These are phyloP conservation scores for Linepithema humile DNA, from an alignment of 1,140 invertebrate species.

Conservation along the genomic window DNA sequence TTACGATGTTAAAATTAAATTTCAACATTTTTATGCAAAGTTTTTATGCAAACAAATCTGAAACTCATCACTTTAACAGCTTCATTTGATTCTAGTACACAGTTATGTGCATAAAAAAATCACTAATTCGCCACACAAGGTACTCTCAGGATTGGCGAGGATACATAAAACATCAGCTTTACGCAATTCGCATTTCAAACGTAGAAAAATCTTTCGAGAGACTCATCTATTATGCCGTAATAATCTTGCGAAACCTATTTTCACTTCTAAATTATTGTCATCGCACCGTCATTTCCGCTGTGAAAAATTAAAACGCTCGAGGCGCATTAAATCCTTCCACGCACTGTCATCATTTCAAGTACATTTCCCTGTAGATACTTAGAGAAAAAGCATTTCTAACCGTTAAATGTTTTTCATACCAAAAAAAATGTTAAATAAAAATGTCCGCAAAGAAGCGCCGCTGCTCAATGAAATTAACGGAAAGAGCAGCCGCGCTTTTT, in stretches of 20 bases:
- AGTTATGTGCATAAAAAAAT: no score
- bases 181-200: no score
- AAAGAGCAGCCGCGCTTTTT: neutral
- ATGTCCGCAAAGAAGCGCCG: neutral
- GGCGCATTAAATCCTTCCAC: neutral
- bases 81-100: no score
- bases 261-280: conserved; percentile 36
- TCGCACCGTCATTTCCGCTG: neutral
- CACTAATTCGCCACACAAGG: no score
- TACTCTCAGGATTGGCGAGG: no score
- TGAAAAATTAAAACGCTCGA: conserved; percentile 1
- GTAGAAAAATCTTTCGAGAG: neutral
- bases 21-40: no score
- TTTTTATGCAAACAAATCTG: no score
- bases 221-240: neutral
- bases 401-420: no score
- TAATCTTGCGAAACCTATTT: conserved; percentile 1
- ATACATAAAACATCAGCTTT: no score
- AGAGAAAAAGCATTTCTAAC: conserved; percentile 16
- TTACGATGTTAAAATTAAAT: no score
- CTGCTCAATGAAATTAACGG: neutral
- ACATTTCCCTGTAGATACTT: neutral
- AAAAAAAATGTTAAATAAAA: no score
- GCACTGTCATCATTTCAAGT: neutral
- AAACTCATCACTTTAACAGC: no score